These are phyloP conservation scores for Spialia ferax DNA, from an alignment of 2,888 invertebrate genomes.

Conservation along the genomic window DNA sequence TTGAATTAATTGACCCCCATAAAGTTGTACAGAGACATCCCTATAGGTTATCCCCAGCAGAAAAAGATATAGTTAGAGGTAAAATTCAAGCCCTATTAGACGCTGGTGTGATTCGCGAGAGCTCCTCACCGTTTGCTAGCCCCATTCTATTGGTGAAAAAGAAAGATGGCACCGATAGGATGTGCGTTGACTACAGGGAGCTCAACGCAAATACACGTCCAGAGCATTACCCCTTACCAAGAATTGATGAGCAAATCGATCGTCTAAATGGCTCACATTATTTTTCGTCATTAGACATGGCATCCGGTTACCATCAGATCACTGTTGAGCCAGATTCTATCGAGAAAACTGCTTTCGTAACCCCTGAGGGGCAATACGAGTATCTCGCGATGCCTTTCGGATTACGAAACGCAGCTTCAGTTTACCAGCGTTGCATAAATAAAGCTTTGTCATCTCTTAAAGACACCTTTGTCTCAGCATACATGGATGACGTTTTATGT, in stretches of 20 bases:
- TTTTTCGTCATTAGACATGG: too few species aligned
- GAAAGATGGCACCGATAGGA: slow-evolving; percentile 41
- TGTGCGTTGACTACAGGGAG: slow-evolving; percentile 50
- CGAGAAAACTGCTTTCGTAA: neutral
- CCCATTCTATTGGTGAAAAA: slow-evolving; percentile 47
- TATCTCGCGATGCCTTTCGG: neutral
- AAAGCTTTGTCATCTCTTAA: neutral
- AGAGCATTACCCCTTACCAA: slow-evolving; percentile 37
- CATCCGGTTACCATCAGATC: too few species aligned
- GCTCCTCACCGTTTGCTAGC: slow-evolving; percentile 36
- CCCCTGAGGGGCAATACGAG: neutral
- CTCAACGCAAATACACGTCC: slow-evolving; percentile 49
- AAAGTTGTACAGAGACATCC: neutral
- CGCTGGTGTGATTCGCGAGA: neutral
- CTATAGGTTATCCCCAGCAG: neutral
- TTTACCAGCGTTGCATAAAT: neutral
- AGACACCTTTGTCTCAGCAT: slow-evolving; percentile 39
- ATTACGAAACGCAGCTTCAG: neutral
- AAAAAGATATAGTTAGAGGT: neutral
- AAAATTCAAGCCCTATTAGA: neutral
- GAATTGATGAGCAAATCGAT: too few species aligned
- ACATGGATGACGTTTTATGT: slow-evolving; percentile 47
- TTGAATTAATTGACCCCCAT: neutral
- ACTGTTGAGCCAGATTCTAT: too few species aligned
- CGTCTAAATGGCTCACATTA: too few species aligned